A percentile compares a stretch with the other conserved stretches of the same genome.
Evolutionary conservation across 2,797 vertebrate genomes (phyloP).

Genomic region (Centroberyx gerrardi): DNA sequence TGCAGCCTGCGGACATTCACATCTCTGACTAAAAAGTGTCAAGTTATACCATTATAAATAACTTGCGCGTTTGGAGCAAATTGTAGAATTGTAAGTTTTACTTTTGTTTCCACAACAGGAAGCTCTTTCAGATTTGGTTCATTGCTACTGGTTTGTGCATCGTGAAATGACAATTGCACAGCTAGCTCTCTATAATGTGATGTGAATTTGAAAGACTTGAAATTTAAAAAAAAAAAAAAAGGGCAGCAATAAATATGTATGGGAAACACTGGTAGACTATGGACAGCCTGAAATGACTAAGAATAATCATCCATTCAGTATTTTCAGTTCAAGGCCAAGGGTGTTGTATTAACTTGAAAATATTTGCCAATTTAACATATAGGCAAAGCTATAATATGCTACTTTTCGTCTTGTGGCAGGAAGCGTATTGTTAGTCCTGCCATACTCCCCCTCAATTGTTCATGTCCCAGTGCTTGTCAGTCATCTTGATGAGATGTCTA

Average conservation of each 20-base stretch:
- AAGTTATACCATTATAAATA: no score
- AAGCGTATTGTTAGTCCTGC: conserved; percentile 22
- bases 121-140: no score
- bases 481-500: conserved; percentile 51
- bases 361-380: conserved; percentile 3
- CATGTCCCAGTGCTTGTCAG: conserved; percentile 46
- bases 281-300: conserved; percentile 18
- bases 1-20: neutral
- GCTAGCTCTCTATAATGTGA: no score
- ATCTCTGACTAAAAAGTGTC: no score
- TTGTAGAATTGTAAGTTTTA: no score
- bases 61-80: no score
- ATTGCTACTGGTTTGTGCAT: no score
- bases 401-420: conserved; percentile 36
- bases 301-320: neutral
- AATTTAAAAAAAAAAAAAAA: no score
- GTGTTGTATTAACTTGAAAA: conserved; percentile 24
- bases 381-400: conserved; percentile 38
- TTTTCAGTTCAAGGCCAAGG: conserved; percentile 36
- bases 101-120: no score
- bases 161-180: no score
- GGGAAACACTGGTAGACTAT: neutral
- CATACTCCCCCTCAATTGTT: conserved; percentile 31
- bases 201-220: no score
- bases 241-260: no score